Evolutionary conservation across 2,113 vertebrate species (phyloP).

Genomic region (Macroglossus sobrinus): DNA sequence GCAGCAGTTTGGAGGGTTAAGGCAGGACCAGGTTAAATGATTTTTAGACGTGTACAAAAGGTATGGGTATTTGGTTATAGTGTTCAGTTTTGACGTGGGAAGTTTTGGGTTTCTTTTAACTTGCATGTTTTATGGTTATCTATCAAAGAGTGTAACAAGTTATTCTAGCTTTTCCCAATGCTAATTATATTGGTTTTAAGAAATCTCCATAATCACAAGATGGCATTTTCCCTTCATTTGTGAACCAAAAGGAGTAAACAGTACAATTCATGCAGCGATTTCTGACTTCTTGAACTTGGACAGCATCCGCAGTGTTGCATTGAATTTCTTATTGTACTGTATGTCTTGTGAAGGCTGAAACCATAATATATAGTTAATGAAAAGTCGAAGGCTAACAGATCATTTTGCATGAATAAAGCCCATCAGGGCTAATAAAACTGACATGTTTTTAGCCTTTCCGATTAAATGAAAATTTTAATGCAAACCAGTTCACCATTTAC

Average conservation of each 20-base stretch:
- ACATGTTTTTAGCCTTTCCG: slow-evolving; percentile 74
- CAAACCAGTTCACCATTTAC: slow-evolving; percentile 81
- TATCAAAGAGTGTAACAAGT: slow-evolving; percentile 20
- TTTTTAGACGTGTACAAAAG: background rate
- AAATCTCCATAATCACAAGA: slow-evolving; percentile 3
- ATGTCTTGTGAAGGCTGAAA: slow-evolving; percentile 56
- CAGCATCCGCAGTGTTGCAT: background rate
- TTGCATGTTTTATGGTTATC: slow-evolving; percentile 57
- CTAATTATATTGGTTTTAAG: slow-evolving; percentile 48
- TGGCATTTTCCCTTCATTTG: slow-evolving; percentile 28
- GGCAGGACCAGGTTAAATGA: slow-evolving; percentile 9
- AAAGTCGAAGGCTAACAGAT: slow-evolving; percentile 63
- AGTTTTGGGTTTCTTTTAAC: background rate
- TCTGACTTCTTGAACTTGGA: background rate
- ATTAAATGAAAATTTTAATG: slow-evolving; percentile 72
- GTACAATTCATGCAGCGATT: background rate
- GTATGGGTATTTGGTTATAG: background rate
- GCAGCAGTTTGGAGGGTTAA: background rate
- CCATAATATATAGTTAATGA: slow-evolving; percentile 58
- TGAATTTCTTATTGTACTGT: slow-evolving; percentile 54
- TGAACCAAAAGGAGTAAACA: slow-evolving; percentile 33
- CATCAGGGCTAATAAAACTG: slow-evolving; percentile 66
- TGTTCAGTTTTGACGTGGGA: slow-evolving; percentile 18
- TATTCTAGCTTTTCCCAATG: slow-evolving; percentile 21
- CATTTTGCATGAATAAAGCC: slow-evolving; percentile 74